Conservation (phyloP, 2,888 invertebrate species). For the Drosophila ustulata region DNA sequence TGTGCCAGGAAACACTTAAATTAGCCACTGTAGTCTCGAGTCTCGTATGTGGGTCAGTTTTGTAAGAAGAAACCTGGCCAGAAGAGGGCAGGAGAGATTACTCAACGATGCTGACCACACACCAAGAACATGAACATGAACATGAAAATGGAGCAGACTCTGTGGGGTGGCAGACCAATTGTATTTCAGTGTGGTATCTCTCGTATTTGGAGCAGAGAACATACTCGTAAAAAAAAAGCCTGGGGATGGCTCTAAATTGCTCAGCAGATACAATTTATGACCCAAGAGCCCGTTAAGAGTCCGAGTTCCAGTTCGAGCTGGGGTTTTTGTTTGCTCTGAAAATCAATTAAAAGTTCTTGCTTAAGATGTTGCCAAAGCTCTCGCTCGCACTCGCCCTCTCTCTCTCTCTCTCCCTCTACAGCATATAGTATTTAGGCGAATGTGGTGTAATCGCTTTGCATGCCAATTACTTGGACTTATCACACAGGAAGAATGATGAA, state of each 20-base stretch:
- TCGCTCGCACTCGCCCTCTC: constrained; percentile 12
- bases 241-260: constrained; percentile 72
- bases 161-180: constrained; percentile 13
- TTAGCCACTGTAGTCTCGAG: constrained; percentile 59
- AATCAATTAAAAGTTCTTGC: constrained; percentile 79
- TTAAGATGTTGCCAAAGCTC: constrained; percentile 63
- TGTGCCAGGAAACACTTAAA: constrained; percentile 79
- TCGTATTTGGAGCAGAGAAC: constrained; percentile 54
- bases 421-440: neutral
- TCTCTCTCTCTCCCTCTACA: constrained; percentile 12
- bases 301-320: constrained; percentile 30
- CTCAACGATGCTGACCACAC: constrained; percentile 73
- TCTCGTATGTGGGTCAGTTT: constrained; percentile 75
- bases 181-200: neutral
- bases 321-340: constrained; percentile 57
- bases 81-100: constrained; percentile 64
- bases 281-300: constrained; percentile 64
- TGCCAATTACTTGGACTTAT: constrained; percentile 53
- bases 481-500: constrained; percentile 22
- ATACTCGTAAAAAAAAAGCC: constrained; percentile 50
- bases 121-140: constrained; percentile 45
- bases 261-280: constrained; percentile 75
- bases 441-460: constrained; percentile 50
- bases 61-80: constrained; percentile 69
- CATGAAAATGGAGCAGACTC: constrained; percentile 46